Percentiles rank a stretch among this genome's conserved stretches.
phyloP scores from a whole-genome alignment of 2,797 vertebrate genomes.

The Acrossocheilus wenchowensis region DNA sequence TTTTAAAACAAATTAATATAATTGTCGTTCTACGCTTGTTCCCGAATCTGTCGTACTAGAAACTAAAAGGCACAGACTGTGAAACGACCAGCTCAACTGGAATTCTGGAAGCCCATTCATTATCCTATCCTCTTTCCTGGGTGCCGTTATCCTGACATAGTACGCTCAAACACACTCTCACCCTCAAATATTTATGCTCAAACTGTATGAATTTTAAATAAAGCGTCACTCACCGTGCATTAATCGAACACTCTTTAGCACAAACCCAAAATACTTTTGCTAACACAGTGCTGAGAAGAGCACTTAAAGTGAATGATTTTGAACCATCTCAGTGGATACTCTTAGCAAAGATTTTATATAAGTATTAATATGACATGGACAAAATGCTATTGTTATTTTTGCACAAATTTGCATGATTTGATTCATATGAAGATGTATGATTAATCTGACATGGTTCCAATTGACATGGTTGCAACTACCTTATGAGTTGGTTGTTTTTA shows the following conservation, averaged over 20 bases:
- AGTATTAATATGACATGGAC: background rate
- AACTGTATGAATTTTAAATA: constrained; percentile 34
- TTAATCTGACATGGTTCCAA: background rate
- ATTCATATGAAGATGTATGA: background rate
- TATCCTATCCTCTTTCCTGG: constrained; percentile 4
- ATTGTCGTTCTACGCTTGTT: constrained; percentile 12
- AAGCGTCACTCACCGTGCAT: constrained; percentile 9
- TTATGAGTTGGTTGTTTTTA: too few species aligned
- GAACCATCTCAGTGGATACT: background rate
- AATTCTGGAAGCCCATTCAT: background rate
- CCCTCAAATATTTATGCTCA: constrained; percentile 14
- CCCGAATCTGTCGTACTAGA: background rate
- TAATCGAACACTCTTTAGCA: constrained; percentile 21
- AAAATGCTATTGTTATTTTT: background rate
- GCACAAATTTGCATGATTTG: background rate
- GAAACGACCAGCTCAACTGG: background rate
- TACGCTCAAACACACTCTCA: constrained; percentile 1
- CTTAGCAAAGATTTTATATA: background rate
- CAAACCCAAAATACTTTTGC: constrained; percentile 1
- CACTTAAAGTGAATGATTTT: constrained; percentile 8
- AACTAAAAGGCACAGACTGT: background rate
- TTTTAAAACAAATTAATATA: constrained; percentile 23
- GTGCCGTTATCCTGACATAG: constrained; percentile 9
- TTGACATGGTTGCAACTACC: too few species aligned
- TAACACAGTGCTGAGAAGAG: constrained; percentile 7